phyloP scores from a whole-genome alignment of 2,113 vertebrate species.

The Phalacrocorax aristotelis region DNA sequence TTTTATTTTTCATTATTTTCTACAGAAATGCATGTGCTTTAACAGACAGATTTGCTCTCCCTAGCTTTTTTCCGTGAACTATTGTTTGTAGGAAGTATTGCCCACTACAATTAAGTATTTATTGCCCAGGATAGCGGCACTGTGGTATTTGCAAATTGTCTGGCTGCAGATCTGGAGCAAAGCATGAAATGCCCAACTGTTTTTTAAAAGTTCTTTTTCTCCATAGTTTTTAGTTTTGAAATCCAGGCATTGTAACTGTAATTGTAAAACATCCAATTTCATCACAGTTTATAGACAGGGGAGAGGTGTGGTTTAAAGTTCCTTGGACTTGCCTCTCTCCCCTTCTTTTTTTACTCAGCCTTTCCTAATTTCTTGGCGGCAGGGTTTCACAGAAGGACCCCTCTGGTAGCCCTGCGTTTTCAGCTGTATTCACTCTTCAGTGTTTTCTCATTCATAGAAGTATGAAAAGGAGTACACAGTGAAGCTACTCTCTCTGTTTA shows the following conservation, averaged over 20 bases:
- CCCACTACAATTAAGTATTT: not conserved
- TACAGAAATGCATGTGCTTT: not conserved
- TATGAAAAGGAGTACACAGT: fast-evolving
- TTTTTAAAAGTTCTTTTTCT: not conserved
- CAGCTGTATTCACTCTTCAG: not conserved
- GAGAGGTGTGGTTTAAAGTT: not conserved
- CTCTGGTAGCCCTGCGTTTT: not conserved
- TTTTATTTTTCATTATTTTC: not conserved
- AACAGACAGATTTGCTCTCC: not conserved
- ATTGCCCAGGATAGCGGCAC: not conserved
- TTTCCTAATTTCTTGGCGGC: not conserved
- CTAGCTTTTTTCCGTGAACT: not conserved
- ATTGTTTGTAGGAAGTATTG: not conserved
- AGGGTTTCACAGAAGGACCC: not conserved
- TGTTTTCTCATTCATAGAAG: not conserved
- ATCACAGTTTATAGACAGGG: not conserved
- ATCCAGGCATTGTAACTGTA: not conserved
- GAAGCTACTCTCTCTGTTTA: not conserved
- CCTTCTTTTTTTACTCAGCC: not conserved
- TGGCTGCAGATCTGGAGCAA: not conserved
- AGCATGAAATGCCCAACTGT: not conserved
- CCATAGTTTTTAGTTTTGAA: not conserved
- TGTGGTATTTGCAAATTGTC: not conserved
- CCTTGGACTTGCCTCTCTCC: not conserved
- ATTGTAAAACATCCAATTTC: not conserved